These are phyloP conservation scores for Hybognathus amarus DNA, from an alignment of 2,797 vertebrate genomes.

Conservation along the genomic window DNA sequence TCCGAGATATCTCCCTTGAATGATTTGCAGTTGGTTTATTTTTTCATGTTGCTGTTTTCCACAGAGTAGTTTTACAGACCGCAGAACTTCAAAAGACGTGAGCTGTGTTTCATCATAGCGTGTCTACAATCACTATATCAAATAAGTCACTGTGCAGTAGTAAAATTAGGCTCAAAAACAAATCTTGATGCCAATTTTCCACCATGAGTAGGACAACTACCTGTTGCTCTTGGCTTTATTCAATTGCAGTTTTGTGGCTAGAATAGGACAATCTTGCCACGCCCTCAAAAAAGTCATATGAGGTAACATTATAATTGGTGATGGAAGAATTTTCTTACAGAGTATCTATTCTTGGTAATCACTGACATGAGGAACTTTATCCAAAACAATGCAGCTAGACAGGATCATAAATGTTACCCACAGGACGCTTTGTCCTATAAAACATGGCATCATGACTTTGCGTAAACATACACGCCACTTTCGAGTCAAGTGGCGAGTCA, in stretches of 20 bases:
- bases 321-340: background rate
- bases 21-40: slow-evolving; percentile 44
- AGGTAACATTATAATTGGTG: background rate
- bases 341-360: background rate
- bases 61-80: slow-evolving; percentile 3
- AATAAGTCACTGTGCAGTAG: background rate
- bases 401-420: background rate
- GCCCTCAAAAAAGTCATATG: background rate
- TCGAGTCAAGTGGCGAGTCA: too few species aligned
- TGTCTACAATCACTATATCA: background rate
- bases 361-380: background rate
- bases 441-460: background rate
- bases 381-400: background rate
- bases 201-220: background rate
- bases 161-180: slow-evolving; percentile 31
- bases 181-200: slow-evolving; percentile 14
- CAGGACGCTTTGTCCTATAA: background rate
- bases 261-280: background rate
- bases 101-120: background rate
- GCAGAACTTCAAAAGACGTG: background rate
- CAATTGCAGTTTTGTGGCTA: background rate
- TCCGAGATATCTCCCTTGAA: slow-evolving; percentile 54
- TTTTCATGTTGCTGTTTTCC: slow-evolving; percentile 25
- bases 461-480: too few species aligned
- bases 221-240: slow-evolving; percentile 22